These are phyloP conservation scores for Stratiolaelaps scimitus DNA, from an alignment of 1,140 invertebrate species.

Conservation along the genomic window DNA sequence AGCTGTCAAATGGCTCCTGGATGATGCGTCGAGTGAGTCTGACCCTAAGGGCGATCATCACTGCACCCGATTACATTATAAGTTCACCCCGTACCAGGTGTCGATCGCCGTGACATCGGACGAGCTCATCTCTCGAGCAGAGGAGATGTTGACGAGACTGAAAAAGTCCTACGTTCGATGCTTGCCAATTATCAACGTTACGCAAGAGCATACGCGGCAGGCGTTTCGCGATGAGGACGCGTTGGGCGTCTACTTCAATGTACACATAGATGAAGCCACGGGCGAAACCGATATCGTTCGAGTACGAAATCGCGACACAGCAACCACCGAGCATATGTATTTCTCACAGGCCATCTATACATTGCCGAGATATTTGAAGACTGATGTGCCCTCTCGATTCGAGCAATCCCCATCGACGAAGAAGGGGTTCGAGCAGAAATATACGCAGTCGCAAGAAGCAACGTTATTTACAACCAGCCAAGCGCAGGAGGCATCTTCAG, in stretches of 20 bases:
- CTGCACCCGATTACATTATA: neutral
- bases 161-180: neutral
- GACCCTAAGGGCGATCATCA: neutral
- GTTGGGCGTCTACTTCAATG: constrained; percentile 6
- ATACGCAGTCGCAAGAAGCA: too few relatives aligned
- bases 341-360: too few relatives aligned
- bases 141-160: neutral
- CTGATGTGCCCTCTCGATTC: too few relatives aligned
- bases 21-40: neutral
- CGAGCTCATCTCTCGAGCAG: neutral
- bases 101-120: neutral
- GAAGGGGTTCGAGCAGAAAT: too few relatives aligned
- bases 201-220: too few relatives aligned
- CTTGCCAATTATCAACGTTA: neutral
- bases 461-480: too few relatives aligned
- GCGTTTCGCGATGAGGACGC: neutral
- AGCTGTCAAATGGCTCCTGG: constrained; percentile 1
- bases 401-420: too few relatives aligned
- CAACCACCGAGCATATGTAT: neutral
- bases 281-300: neutral
- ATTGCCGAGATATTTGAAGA: too few relatives aligned
- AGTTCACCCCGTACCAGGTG: neutral
- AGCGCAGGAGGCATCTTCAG: too few relatives aligned
- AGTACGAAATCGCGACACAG: constrained; percentile 3
- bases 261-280: neutral